These are phyloP conservation scores for Chromis chromis DNA, from an alignment of 2,797 vertebrate genomes.

Conservation along the genomic window DNA sequence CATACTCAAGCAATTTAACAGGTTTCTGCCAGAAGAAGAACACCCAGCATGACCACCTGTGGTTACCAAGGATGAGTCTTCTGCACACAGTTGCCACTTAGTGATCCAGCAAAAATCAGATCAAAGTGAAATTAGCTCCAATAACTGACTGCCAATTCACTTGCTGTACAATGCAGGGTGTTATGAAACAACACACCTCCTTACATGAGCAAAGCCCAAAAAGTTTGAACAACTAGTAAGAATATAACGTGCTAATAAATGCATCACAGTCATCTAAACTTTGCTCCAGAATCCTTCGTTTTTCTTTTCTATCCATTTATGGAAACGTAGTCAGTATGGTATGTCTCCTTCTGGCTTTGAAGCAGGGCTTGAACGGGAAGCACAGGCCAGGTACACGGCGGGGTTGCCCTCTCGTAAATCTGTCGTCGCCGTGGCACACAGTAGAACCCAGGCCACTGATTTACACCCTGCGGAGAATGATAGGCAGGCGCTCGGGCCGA, in stretches of 20 bases:
- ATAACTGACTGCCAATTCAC: constrained; percentile 5
- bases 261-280: neutral
- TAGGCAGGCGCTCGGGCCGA: constrained; percentile 68
- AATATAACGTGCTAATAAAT: neutral
- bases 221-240: neutral
- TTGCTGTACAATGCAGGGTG: constrained; percentile 10
- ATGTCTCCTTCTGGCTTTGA: constrained; percentile 32
- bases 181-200: constrained; percentile 8
- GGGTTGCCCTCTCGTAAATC: constrained; percentile 81
- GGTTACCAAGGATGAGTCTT: neutral
- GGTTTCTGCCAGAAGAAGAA: neutral
- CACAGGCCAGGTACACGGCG: constrained; percentile 69
- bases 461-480: constrained; percentile 79
- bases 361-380: constrained; percentile 50
- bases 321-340: constrained; percentile 23
- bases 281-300: neutral
- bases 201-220: neutral
- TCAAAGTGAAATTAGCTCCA: constrained; percentile 23
- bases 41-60: neutral
- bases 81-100: neutral
- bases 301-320: constrained; percentile 9
- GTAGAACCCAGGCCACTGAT: constrained; percentile 69
- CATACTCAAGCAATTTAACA: neutral
- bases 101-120: constrained; percentile 10
- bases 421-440: constrained; percentile 70